phyloP scores from a whole-genome alignment of 2,888 invertebrate genomes.

The Drosophila pseudotalamancana region DNA sequence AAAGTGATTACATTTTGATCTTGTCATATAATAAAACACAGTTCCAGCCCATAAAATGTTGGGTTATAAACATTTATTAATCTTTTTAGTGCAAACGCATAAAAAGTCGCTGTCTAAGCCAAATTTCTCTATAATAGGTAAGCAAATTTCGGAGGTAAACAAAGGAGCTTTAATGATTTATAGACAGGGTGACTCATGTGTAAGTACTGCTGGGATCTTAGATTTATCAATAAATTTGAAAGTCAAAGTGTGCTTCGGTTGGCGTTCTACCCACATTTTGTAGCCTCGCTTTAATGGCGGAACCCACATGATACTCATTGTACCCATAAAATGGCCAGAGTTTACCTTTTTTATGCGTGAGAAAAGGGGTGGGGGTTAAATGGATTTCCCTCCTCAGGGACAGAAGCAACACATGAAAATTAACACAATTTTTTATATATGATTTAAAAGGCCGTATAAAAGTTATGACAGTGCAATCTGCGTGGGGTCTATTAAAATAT shows the following conservation, averaged over 20 bases:
- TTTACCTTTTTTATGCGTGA: constrained; percentile 58
- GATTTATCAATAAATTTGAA: constrained; percentile 74
- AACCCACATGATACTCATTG: constrained; percentile 63
- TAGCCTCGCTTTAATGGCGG: constrained; percentile 44
- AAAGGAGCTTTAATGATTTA: constrained; percentile 35
- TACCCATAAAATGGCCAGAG: constrained; percentile 54
- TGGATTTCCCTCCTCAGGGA: no score
- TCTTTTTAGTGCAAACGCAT: neutral
- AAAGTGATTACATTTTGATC: neutral
- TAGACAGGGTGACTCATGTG: constrained; percentile 18
- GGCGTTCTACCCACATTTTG: constrained; percentile 6
- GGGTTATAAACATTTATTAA: neutral
- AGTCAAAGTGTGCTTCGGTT: constrained; percentile 47
- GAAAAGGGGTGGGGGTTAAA: neutral
- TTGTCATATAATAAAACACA: neutral
- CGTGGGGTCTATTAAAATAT: constrained; percentile 55
- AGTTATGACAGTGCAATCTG: constrained; percentile 67
- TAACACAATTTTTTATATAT: constrained; percentile 73
- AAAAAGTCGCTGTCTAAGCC: neutral
- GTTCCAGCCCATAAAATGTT: neutral
- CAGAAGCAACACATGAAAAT: constrained; percentile 70
- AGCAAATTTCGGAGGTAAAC: neutral
- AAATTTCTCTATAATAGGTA: neutral
- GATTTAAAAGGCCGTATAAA: constrained; percentile 76
- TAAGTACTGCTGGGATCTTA: constrained; percentile 54